phyloP scores from a whole-genome alignment of 2,888 invertebrate species.

The Harmothoe impar region DNA sequence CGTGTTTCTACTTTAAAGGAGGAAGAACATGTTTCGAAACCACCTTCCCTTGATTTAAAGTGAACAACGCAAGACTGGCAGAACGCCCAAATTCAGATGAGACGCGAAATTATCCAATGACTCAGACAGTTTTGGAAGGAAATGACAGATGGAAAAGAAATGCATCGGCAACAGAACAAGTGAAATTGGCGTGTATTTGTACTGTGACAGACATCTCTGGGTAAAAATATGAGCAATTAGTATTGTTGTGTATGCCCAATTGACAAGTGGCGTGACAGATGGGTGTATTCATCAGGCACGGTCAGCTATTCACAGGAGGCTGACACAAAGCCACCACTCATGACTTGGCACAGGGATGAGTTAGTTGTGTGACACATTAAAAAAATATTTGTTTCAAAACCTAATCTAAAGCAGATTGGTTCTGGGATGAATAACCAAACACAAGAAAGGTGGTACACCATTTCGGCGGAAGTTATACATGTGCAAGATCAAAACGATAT shows the following conservation, averaged over 20 bases:
- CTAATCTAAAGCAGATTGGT: background rate
- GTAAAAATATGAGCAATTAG: background rate
- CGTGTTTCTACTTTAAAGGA: too few species aligned
- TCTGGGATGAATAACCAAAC: too few species aligned
- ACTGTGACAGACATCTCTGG: background rate
- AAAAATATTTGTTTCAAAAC: background rate
- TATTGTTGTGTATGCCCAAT: conserved; percentile 4
- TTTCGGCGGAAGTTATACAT: too few species aligned
- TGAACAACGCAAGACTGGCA: too few species aligned
- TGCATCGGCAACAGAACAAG: background rate
- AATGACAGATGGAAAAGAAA: too few species aligned
- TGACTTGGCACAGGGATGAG: background rate
- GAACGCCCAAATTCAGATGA: too few species aligned
- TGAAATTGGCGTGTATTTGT: conserved; percentile 14
- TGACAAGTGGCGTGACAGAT: conserved; percentile 5
- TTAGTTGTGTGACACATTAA: background rate
- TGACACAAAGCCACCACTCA: background rate
- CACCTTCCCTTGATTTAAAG: too few species aligned
- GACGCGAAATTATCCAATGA: too few species aligned
- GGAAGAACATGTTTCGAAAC: too few species aligned
- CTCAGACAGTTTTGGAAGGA: too few species aligned
- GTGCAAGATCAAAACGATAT: too few species aligned
- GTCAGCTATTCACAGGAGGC: background rate
- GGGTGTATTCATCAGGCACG: background rate
- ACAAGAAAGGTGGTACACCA: too few species aligned